Evolutionary conservation across 2,797 vertebrate species (phyloP).

Genomic region (Coluber constrictor): DNA sequence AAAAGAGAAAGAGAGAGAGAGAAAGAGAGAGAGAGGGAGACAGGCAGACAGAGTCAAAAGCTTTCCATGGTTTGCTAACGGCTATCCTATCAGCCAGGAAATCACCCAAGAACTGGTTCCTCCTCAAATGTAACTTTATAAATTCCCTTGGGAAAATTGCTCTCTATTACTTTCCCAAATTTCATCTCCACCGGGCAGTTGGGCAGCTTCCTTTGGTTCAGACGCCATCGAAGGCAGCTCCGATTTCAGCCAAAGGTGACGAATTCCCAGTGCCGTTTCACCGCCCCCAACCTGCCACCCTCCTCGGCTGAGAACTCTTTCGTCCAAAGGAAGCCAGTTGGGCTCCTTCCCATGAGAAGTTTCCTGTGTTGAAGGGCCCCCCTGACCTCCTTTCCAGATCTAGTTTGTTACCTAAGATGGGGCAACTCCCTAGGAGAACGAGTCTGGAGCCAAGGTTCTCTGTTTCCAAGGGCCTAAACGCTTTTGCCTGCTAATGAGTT

Average conservation of each 20-base stretch:
- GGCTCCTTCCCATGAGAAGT: background rate
- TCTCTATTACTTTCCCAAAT: background rate
- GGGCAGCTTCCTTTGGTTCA: background rate
- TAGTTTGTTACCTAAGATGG: background rate
- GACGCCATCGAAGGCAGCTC: rapidly evolving
- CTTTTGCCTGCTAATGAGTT: background rate
- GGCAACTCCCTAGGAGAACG: slow-evolving; percentile 18
- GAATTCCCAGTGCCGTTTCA: background rate
- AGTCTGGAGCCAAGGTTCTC: slow-evolving; percentile 20
- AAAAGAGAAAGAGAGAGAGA: too few species aligned
- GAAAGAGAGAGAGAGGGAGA: rapidly evolving
- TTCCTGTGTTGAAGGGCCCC: background rate
- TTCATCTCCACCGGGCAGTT: rapidly evolving
- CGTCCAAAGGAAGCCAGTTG: slow-evolving; percentile 24
- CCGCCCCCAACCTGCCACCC: background rate
- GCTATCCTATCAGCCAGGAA: background rate
- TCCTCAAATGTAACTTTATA: background rate
- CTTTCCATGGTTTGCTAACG: background rate
- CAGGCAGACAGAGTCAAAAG: too few species aligned
- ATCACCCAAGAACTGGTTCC: background rate
- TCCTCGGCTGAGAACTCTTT: slow-evolving; percentile 14
- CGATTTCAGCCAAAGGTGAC: background rate
- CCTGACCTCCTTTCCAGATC: background rate
- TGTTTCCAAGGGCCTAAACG: slow-evolving; percentile 19
- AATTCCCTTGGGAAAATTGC: background rate